phyloP scores from a whole-genome alignment of 1,140 invertebrate species.

The Bicyclus anynana region DNA sequence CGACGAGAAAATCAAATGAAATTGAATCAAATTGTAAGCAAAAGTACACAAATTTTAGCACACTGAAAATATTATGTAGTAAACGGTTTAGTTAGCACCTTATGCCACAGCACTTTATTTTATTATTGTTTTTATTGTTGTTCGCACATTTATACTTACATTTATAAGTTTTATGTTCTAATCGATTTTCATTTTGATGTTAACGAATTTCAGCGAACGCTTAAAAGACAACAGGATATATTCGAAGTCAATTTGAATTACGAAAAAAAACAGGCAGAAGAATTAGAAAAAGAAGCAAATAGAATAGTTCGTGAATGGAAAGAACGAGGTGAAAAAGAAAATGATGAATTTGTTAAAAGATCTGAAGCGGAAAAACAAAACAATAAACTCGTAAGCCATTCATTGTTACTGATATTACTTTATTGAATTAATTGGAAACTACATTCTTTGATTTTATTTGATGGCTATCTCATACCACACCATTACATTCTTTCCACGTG shows the following conservation, averaged over 20 bases:
- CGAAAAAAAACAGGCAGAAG: slow-evolving; percentile 35
- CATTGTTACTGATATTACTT: not conserved
- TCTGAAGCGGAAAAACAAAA: slow-evolving; percentile 33
- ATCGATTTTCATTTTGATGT: too few species aligned
- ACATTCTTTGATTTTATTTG: too few species aligned
- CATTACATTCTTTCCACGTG: too few species aligned
- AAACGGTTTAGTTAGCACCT: too few species aligned
- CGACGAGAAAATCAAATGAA: slow-evolving; percentile 35
- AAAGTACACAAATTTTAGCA: not conserved
- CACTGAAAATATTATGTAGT: too few species aligned
- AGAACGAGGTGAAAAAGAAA: slow-evolving; percentile 29
- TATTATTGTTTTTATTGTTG: too few species aligned
- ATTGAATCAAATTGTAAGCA: slow-evolving; percentile 42
- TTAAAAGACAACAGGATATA: slow-evolving; percentile 46
- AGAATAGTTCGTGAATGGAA: slow-evolving; percentile 35
- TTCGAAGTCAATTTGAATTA: slow-evolving; percentile 37
- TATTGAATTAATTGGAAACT: too few species aligned
- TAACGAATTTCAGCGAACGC: slow-evolving; percentile 44
- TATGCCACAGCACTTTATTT: too few species aligned
- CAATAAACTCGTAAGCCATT: slow-evolving; percentile 40
- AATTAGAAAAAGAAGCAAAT: slow-evolving; percentile 35
- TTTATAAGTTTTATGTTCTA: not conserved
- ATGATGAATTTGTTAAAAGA: slow-evolving; percentile 25
- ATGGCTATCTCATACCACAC: too few species aligned
- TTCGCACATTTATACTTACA: too few species aligned